Conservation (phyloP, 2,113 vertebrate species). For the Rhineura floridana region DNA sequence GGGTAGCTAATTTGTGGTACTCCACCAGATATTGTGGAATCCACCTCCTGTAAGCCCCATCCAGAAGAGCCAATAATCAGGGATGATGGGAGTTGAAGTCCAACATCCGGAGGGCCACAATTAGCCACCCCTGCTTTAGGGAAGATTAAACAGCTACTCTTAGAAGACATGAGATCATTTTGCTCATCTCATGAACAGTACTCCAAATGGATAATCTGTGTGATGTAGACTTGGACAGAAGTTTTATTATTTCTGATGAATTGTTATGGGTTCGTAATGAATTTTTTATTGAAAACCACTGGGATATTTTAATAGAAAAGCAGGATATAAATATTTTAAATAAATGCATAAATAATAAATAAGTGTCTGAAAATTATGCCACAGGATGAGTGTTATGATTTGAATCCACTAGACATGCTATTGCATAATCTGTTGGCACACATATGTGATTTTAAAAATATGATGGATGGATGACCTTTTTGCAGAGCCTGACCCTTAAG, state of each 20-base stretch:
- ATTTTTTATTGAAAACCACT: not conserved
- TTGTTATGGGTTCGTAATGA: not conserved
- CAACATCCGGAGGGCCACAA: too few relatives aligned
- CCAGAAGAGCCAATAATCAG: too few relatives aligned
- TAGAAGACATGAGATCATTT: not conserved
- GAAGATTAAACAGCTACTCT: not conserved
- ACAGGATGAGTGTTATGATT: not conserved
- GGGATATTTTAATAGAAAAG: not conserved
- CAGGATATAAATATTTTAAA: not conserved
- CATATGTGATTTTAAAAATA: not conserved
- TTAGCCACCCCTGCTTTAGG: too few relatives aligned
- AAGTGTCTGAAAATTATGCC: not conserved
- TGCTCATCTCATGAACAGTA: not conserved
- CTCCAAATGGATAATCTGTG: not conserved
- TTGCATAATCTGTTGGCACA: not conserved
- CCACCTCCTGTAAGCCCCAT: too few relatives aligned
- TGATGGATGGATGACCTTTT: not conserved
- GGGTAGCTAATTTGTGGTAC: too few relatives aligned
- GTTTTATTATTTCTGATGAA: not conserved
- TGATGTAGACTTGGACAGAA: not conserved
- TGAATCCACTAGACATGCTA: not conserved
- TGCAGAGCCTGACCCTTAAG: not conserved
- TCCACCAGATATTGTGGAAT: too few relatives aligned
- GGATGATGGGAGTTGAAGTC: too few relatives aligned
- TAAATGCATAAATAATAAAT: not conserved